Evolutionary conservation across 2,113 vertebrate species (phyloP), one percentile per base, ranked within the genome.

Genomic region (Aegotheles bennettii): DNA sequence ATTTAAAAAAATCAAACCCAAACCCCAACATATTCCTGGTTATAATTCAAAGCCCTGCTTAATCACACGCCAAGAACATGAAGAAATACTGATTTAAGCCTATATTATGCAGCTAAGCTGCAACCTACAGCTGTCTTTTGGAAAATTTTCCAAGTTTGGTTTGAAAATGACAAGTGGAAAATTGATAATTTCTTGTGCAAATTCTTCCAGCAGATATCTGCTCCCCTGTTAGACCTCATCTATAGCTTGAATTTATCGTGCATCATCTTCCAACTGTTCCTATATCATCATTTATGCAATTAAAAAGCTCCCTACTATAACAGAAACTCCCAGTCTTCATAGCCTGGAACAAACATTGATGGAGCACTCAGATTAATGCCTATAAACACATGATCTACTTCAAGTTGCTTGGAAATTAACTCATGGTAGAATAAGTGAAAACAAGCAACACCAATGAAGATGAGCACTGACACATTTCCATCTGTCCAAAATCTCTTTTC

Each of bases 331-430:
- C 7, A 33, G 1, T 65, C 61, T 84, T 64, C 60, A 33, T 19
- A 84, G 53, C n/a, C 77, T 83, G 70, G 29, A 94, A 95, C 38
- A 86, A 96, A 81, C 25, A 76, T 3, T 69, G 83, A 77, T 83
- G 56, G 54, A 92, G 45, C 50, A 70, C 38, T 90, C 59, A 74
- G 75, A 88, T 83, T 88, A 90, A 70, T 38, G 18, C 19, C 73
- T 83, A 67, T 77, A 80, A 94, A 93, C 75, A 80, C 47, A 77
- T 88, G 90, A 93, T 64, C 64, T 93, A 60, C 76, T 96, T 90
- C 56, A 74, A 65, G 40, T 63, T 90, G 38, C 33, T 73, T 86
- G 56, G 64, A 95, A 90, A 96, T 95, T 86, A 90, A 81, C 68
- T 88, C 59, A 13, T 59, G 59, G n/a, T 93, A 64, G 50, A 80